Evolutionary conservation across 2,797 vertebrate species (phyloP), one percentile per base, ranked within the genome.

Genomic region (Kryptopterus vitreolus): DNA sequence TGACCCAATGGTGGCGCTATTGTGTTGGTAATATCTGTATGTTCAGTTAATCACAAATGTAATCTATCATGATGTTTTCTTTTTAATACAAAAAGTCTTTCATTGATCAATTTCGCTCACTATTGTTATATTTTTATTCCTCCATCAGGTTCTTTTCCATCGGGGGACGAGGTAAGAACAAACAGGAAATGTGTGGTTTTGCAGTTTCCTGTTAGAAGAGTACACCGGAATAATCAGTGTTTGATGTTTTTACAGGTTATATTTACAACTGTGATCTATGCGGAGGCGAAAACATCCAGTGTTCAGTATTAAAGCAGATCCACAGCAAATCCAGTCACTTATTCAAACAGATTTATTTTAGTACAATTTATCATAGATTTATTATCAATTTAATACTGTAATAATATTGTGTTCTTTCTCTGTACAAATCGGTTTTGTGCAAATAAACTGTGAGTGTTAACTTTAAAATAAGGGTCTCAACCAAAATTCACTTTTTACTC

Each of bases 211-310:
- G 35, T 66, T 15, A 22, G 22, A 66, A 33, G 38, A 43, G 52
- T 16, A 22, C 52, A 20, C 20, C 24, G n/a, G n/a, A n/a, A 24
- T 22, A 66, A 15, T 43, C 63, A 66, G 11, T 15, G 35, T 66
- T 22, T 38, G 31, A 38, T 66, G 22, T 66, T 8, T 24, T 43
- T 66, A 43, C n/a, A 66, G 63, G 63, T 43, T 24, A 66, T 35
- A 35, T 15, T 66, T 35, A 66, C 63, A 66, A 66, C 35, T 12
- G 63, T 66, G 35, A 66, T 1, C 43, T 66, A 66, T 66, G 22
- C 43, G 43, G 20, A 38, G 1, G 35, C 20, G 15, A 35, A n/a
- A 43, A n/a, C 43, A 24, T 24, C 22, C 63, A 66, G 22, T 24
- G 35, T 43, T 38, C 63, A 66, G 63, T 11, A 66, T 66, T 66